Conservation (phyloP, 2,113 vertebrate species). For the Catharus fuscescens region DNA sequence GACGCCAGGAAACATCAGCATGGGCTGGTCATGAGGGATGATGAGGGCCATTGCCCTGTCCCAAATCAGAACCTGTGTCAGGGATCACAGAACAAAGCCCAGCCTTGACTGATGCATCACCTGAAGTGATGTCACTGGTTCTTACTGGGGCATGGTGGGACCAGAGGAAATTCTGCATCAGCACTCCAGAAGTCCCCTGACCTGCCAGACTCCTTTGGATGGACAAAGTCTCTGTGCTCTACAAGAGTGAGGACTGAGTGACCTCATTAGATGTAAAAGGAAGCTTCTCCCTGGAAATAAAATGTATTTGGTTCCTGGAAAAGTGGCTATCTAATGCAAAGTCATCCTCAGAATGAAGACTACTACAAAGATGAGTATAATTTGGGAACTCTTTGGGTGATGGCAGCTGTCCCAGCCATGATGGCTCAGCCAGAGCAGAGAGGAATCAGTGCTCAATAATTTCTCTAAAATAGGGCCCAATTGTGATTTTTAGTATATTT, state of each 20-base stretch:
- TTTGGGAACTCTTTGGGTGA: not conserved
- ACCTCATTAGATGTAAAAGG: not conserved
- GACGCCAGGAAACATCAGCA: not conserved
- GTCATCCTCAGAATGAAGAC: not conserved
- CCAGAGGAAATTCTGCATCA: not conserved
- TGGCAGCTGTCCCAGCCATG: not conserved
- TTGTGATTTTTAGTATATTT: fast-evolving
- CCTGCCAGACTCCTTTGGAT: not conserved
- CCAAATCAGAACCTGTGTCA: not conserved
- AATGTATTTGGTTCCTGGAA: not conserved
- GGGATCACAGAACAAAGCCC: not conserved
- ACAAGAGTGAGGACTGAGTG: not conserved
- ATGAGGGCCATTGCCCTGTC: not conserved
- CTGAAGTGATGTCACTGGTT: not conserved
- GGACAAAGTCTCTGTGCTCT: not conserved
- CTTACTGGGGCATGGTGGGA: not conserved
- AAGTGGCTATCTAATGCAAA: not conserved
- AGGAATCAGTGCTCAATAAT: not conserved
- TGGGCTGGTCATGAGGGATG: not conserved
- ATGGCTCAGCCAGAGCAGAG: not conserved
- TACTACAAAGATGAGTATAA: not conserved
- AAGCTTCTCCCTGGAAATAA: not conserved
- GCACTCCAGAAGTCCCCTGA: not conserved
- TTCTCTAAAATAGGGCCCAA: not conserved
- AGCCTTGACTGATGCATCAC: not conserved